phyloP scores from a whole-genome alignment of 2,113 vertebrate genomes.

The Pungitius pungitius region DNA sequence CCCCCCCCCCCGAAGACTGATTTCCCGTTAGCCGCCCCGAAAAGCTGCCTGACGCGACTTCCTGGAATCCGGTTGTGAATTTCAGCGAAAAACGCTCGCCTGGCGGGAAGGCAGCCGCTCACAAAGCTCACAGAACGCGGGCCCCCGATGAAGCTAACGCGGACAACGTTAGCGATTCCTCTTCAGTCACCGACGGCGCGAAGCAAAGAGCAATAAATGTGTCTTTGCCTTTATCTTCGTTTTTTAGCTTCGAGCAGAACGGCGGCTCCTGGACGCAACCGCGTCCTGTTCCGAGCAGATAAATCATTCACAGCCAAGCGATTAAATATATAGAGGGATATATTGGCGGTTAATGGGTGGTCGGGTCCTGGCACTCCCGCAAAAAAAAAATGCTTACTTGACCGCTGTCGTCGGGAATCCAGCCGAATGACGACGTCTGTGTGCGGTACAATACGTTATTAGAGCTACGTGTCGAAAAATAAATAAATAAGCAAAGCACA shows the following conservation, averaged over 20 bases:
- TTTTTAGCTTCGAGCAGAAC: slow-evolving; percentile 60
- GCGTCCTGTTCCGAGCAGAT: slow-evolving; percentile 63
- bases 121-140: slow-evolving; percentile 51
- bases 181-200: slow-evolving; percentile 47
- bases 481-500: slow-evolving; percentile 7
- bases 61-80: slow-evolving; percentile 76
- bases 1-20: slow-evolving; percentile 75
- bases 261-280: slow-evolving; percentile 70
- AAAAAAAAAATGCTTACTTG: slow-evolving; percentile 66
- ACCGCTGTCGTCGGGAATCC: slow-evolving; percentile 68
- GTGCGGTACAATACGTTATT: slow-evolving; percentile 56
- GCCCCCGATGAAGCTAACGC: slow-evolving; percentile 63
- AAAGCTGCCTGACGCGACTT: slow-evolving; percentile 76
- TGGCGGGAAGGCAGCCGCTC: slow-evolving; percentile 53
- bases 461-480: slow-evolving; percentile 58
- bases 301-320: slow-evolving; percentile 71
- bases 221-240: slow-evolving; percentile 70
- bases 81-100: slow-evolving; percentile 58
- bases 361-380: slow-evolving; percentile 60
- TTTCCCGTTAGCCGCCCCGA: slow-evolving; percentile 79
- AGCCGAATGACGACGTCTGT: slow-evolving; percentile 54
- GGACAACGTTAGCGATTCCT: slow-evolving; percentile 63
- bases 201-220: slow-evolving; percentile 69
- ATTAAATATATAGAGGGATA: slow-evolving; percentile 74
- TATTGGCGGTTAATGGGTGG: slow-evolving; percentile 73